Evolutionary conservation across 2,113 vertebrate species (phyloP).

Genomic region (Camelus bactrianus): DNA sequence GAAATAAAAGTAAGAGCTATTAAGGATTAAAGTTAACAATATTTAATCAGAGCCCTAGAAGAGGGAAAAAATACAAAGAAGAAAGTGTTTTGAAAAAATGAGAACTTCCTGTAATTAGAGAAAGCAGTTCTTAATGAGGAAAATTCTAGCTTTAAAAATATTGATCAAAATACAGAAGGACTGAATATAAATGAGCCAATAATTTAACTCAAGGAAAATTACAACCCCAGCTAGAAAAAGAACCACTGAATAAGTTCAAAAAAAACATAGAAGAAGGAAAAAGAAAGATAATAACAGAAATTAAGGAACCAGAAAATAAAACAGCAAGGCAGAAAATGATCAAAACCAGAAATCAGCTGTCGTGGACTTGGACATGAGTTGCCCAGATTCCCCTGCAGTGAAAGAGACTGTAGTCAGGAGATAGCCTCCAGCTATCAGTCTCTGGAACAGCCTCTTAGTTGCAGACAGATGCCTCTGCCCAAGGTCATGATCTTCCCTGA

Average conservation of each 20-base stretch:
- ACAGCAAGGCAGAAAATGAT: background rate
- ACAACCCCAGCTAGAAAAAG: background rate
- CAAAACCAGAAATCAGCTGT: background rate
- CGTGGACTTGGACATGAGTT: background rate
- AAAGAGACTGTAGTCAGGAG: background rate
- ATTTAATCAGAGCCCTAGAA: background rate
- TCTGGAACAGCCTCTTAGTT: background rate
- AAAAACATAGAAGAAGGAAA: background rate
- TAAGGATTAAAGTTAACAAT: background rate
- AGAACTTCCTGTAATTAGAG: background rate
- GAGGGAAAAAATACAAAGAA: background rate
- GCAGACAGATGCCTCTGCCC: background rate
- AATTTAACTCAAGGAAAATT: constrained; percentile 20
- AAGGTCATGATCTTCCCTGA: background rate
- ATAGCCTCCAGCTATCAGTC: background rate
- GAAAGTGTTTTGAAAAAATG: background rate
- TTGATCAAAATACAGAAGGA: background rate
- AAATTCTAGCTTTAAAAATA: constrained; percentile 39
- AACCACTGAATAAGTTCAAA: background rate
- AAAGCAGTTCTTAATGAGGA: background rate
- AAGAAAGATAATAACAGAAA: background rate
- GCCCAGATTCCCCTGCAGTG: background rate
- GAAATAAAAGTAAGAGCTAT: background rate
- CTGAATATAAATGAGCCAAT: background rate
- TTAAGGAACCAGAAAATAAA: background rate